Conservation (phyloP, 2,113 vertebrate genomes). For the Rhipidura dahli region DNA sequence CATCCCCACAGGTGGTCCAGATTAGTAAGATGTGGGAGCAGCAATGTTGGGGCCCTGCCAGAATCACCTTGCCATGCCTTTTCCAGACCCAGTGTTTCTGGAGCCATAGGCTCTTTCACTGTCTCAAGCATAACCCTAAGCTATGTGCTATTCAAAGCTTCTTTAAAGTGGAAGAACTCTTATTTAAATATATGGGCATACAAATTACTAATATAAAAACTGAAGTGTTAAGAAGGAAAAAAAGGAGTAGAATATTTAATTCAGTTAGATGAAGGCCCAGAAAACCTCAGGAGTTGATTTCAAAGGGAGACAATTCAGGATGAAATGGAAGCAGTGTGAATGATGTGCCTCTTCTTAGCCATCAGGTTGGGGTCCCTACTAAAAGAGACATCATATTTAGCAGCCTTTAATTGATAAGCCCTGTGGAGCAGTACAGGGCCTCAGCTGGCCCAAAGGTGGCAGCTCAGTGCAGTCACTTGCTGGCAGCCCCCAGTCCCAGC, state of each 20-base stretch:
- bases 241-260: background rate
- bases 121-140: background rate
- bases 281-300: background rate
- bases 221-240: background rate
- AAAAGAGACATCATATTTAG: background rate
- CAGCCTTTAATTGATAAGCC: background rate
- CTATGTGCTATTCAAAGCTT: fast-evolving
- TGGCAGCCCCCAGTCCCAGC: background rate
- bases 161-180: background rate
- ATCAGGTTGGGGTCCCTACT: background rate
- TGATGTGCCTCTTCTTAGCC: background rate
- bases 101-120: background rate
- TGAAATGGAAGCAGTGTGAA: background rate
- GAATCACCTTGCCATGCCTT: background rate
- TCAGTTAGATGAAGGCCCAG: background rate
- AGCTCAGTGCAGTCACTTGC: background rate
- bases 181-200: background rate
- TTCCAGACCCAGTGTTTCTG: background rate
- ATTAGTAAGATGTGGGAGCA: background rate
- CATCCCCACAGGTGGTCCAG: background rate
- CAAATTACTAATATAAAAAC: background rate
- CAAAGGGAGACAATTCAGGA: background rate
- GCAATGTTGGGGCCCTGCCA: too few species aligned
- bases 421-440: background rate
- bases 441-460: background rate